Percentiles rank a stretch among this genome's conserved stretches.
These are phyloP conservation scores for Campylorhamphus procurvoides DNA, from an alignment of 2,113 vertebrate species.

Conservation along the genomic window DNA sequence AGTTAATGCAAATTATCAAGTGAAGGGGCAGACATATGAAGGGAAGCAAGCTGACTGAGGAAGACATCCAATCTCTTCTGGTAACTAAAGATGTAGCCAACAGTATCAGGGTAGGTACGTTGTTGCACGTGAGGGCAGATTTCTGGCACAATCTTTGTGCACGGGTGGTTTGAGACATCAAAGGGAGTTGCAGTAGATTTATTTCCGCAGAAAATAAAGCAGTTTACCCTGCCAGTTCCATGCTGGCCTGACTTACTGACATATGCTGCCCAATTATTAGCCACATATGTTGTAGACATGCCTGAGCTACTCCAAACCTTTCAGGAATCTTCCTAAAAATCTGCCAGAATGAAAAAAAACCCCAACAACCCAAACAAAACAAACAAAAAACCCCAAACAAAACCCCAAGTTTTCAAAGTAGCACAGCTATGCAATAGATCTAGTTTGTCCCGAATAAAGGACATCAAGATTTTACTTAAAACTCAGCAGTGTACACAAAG, in stretches of 20 bases:
- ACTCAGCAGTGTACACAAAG: neutral
- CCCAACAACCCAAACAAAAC: neutral
- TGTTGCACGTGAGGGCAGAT: neutral
- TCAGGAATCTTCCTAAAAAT: neutral
- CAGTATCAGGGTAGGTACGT: neutral
- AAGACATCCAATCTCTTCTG: neutral
- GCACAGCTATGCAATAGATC: neutral
- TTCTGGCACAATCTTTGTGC: neutral
- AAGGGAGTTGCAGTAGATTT: neutral
- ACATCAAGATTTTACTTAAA: neutral
- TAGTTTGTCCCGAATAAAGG: neutral
- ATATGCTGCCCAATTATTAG: neutral
- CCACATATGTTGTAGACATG: neutral
- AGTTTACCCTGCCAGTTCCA: neutral
- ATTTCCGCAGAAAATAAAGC: neutral
- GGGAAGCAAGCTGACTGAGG: neutral
- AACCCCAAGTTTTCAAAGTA: neutral
- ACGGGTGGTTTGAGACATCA: neutral
- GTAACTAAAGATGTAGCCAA: neutral
- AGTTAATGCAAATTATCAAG: neutral
- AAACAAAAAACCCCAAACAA: neutral
- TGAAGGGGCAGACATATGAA: neutral
- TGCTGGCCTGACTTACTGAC: neutral
- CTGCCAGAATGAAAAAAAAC: neutral
- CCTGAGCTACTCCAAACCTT: neutral